A percentile compares a stretch with the other conserved stretches of the same genome.
These are phyloP conservation scores for Anoplopoma fimbria DNA, from an alignment of 2,113 vertebrate genomes.

Conservation along the genomic window DNA sequence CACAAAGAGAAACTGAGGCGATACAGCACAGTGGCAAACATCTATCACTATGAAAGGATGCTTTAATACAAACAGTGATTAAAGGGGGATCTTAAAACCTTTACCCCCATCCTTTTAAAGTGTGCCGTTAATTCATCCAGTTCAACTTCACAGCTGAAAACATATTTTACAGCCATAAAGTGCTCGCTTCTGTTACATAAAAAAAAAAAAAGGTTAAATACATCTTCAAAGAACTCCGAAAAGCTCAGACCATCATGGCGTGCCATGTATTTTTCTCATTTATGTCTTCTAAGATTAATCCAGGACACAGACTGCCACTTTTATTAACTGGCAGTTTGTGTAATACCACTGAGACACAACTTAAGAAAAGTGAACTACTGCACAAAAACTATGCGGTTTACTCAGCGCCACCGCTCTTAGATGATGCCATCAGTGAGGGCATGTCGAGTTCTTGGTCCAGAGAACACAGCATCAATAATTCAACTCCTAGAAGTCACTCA, in stretches of 20 bases:
- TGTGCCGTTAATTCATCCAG: conserved; percentile 30
- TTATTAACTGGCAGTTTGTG: conserved; percentile 50
- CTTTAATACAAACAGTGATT: conserved; percentile 66
- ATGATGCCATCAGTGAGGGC: conserved; percentile 39
- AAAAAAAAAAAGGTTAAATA: conserved; percentile 62
- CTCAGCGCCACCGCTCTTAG: conserved; percentile 29
- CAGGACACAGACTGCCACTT: conserved; percentile 36
- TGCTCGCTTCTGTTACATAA: not conserved
- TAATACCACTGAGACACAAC: conserved; percentile 50
- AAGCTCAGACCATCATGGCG: conserved; percentile 12
- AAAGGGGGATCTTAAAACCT: conserved; percentile 55
- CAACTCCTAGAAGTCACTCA: conserved; percentile 15
- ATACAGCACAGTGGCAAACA: conserved; percentile 70
- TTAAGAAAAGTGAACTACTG: conserved; percentile 31
- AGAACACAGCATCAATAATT: conserved; percentile 61
- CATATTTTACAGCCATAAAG: conserved; percentile 26
- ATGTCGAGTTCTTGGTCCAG: conserved; percentile 46
- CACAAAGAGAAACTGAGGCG: conserved; percentile 68
- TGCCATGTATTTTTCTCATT: conserved; percentile 35
- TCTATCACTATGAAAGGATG: conserved; percentile 62
- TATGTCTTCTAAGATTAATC: conserved; percentile 54
- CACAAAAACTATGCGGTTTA: conserved; percentile 35
- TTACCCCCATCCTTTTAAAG: conserved; percentile 29
- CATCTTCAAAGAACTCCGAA: conserved; percentile 42
- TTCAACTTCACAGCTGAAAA: conserved; percentile 36